Conservation (phyloP, 2,888 invertebrate genomes). For the Apocheima hispidaria region DNA sequence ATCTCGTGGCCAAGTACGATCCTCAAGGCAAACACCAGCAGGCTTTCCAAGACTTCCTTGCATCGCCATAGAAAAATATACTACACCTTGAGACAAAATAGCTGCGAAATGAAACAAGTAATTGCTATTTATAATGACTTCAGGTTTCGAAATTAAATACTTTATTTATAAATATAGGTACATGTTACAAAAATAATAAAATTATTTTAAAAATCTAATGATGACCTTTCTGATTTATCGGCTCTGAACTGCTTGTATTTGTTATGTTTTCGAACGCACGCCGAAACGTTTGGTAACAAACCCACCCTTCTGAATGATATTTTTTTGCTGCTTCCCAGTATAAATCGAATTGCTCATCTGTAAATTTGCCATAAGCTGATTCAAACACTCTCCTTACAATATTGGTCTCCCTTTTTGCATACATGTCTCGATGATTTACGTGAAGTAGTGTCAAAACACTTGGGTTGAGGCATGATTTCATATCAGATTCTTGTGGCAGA, state of each 20-base stretch:
- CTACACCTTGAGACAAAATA: not conserved
- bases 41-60: slow-evolving; percentile 65
- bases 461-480: slow-evolving; percentile 65
- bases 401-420: slow-evolving; percentile 64
- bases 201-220: slow-evolving; percentile 21
- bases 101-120: slow-evolving; percentile 12
- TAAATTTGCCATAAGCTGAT: slow-evolving; percentile 79
- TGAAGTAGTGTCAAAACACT: slow-evolving; percentile 66
- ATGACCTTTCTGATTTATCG: slow-evolving; percentile 4
- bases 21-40: slow-evolving; percentile 85
- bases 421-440: slow-evolving; percentile 75
- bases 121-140: not conserved
- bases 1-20: slow-evolving; percentile 85
- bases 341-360: slow-evolving; percentile 75
- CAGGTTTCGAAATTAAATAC: not conserved
- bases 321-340: slow-evolving; percentile 83
- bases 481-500: slow-evolving; percentile 72
- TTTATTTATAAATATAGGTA: not conserved
- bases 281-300: slow-evolving; percentile 85
- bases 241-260: not conserved
- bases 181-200: slow-evolving; percentile 13
- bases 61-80: not conserved
- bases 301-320: slow-evolving; percentile 79
- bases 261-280: slow-evolving; percentile 51
- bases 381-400: slow-evolving; percentile 80